Base-by-base conservation (phyloP, 2,113 vertebrate genomes). In the Pitta sordida region DNA sequence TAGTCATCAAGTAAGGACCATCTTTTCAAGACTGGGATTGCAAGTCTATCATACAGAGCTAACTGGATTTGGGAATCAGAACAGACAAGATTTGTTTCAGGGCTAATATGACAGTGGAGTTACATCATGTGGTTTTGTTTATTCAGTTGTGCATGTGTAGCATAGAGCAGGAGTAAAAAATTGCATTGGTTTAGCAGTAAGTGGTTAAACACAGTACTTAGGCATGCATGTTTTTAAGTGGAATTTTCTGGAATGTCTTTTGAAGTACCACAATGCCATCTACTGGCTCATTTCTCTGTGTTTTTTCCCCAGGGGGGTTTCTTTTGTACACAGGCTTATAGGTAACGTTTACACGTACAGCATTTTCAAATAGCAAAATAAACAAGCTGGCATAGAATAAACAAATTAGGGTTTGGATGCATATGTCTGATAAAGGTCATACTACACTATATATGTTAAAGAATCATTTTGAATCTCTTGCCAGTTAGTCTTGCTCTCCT, bases 181-280 rank as follows among this genome's bases (percentile, higher is more conserved):
- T 46, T 97, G 92, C 91, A 90, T 82, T 95, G 93, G 93, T 93
- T 96, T 93, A 90, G 94, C 95, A 97, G 90, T 95, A 96, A 97
- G 91, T 64, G 88, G 88, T 96, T 97, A 95, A 96, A 94, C 75
- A 65, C 60, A 85, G 71, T 76, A 76, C 65, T 95, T 91, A 63
- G 34, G 75, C 37, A 95, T 92, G 91, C 94, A 86, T 93, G 67
- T 15, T 91, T 93, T 70, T 20, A 86, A 86, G 56, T 59, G 27
- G 21, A 56, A 71, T 93, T 87, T 91, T 96, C 91, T 94, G 71
- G 81, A 88, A 90, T 15, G 20, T 44, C 76, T 97, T 79, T 36
- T 92, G 77, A 94, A 97, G 97, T 94, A 86, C 97, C 95, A 96
- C 94, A 93, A 53, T 97, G 98, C 98, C 98, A 97, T 93, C 98